Evolutionary conservation across 2,113 vertebrate genomes (phyloP).

Genomic region (Ifrita kowaldi): DNA sequence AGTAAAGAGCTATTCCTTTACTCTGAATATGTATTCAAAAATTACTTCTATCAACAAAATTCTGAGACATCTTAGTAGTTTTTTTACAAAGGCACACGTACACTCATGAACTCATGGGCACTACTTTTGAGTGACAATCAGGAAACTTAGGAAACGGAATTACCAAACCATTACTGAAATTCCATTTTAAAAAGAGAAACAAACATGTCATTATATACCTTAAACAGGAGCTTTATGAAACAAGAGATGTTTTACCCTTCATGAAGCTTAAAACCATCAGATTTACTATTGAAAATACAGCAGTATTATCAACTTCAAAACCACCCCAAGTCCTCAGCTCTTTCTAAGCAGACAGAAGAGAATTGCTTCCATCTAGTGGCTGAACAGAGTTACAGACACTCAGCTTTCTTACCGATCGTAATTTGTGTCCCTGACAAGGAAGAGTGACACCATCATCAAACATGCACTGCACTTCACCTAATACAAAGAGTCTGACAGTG

Average conservation of each 20-base stretch:
- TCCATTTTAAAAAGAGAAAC: background rate
- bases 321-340: background rate
- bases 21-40: background rate
- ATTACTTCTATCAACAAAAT: background rate
- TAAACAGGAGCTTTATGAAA: background rate
- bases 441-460: background rate
- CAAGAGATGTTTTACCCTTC: background rate
- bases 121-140: background rate
- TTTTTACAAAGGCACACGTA: background rate
- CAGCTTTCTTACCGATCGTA: background rate
- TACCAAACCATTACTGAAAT: background rate
- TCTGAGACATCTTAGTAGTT: background rate
- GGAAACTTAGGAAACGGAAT: background rate
- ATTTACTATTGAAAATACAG: background rate
- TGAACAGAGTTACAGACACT: background rate
- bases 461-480: background rate
- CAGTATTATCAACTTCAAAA: background rate
- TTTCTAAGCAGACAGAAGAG: background rate
- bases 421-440: accelerated
- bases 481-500: background rate
- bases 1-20: background rate
- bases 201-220: background rate
- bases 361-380: slow-evolving; percentile 58
- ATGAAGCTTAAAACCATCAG: background rate
- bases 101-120: background rate